Base-by-base conservation (phyloP, 1,140 invertebrate species). In the Brachionus calyciflorus region DNA sequence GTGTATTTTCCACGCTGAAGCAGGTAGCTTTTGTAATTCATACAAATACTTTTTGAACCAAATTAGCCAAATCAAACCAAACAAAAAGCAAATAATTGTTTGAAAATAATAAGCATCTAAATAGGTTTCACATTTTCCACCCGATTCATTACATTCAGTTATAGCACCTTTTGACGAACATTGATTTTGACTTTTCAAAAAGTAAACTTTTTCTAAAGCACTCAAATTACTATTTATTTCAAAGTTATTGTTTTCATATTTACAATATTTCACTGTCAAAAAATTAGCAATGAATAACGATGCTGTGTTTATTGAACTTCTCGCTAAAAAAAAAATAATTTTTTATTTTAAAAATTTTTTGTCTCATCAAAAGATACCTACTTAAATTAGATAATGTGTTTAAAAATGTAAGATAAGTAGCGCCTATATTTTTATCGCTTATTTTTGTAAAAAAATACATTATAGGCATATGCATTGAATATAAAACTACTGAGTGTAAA, bases 401-500 rank as follows among this genome's bases (percentile, higher is more conserved):
- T 2, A 99, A 87, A 53, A 99, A 87, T 1, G 97, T 99, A 96
- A 99, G 99, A 83, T 99, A 99, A 0, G 96, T 99, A 28, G 96
- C 97, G 40, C 76, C 97, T 6, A 98, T 93, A 0, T 93, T 77
- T 46, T 48, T 49, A 85, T 98, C 95, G 80, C 93, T 95, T 24
- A 98, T 89, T 81, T 87, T 86, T 12, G 88, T 91, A 83, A 92
- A 91, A 83, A 94, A 93, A 70, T 88, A 90, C 92, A 92, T 93
- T 41, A 73, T 28, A 12, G 69, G 69, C 46, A 73, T 73, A 14
- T 73, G 51, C 1, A 51, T 7, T 37, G 51, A 73, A 55, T 73
- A 73, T 17, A 73, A 19, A 14, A 40, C 30, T 19, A 49, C 33
- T 26, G 69, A 73, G 12, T 73, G 69, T 40, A 73, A 12, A 37